A percentile compares a stretch with the other conserved stretches of the same genome.
Conservation (phyloP, 2,888 invertebrate genomes). For the Drosophila koepferae region DNA sequence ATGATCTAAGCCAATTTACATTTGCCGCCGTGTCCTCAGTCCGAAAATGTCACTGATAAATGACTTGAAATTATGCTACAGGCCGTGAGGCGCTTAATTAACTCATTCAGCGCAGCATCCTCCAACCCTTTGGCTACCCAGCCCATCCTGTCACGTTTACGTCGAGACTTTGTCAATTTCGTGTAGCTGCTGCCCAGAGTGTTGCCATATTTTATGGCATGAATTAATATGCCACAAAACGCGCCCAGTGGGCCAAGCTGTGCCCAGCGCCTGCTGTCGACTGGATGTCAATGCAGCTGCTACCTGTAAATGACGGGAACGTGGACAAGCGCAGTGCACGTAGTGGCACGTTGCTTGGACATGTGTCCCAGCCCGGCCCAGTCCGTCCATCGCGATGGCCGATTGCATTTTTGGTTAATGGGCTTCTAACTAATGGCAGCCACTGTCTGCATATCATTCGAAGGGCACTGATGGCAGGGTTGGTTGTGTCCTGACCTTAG, state of each 20-base stretch:
- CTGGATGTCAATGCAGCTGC: conserved; percentile 71
- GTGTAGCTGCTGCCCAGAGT: conserved; percentile 31
- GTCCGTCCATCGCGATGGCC: not conserved
- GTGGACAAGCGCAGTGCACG: conserved; percentile 16
- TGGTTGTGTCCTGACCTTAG: not conserved
- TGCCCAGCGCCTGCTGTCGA: conserved; percentile 15
- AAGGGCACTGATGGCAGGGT: not conserved
- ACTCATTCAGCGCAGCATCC: conserved; percentile 75
- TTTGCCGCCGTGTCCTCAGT: conserved; percentile 60
- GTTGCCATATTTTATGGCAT: conserved; percentile 72
- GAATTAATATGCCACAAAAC: conserved; percentile 68
- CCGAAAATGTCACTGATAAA: conserved; percentile 82
- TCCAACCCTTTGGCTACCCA: not conserved
- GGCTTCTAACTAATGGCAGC: conserved; percentile 65
- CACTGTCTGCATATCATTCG: conserved; percentile 47
- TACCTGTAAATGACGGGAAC: conserved; percentile 68
- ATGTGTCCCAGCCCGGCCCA: conserved; percentile 35
- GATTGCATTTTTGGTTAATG: conserved; percentile 74
- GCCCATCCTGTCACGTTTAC: conserved; percentile 10
- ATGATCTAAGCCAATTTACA: conserved; percentile 61
- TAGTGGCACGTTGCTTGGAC: conserved; percentile 26
- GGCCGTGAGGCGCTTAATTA: conserved; percentile 83
- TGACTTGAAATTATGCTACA: conserved; percentile 83
- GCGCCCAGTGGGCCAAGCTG: conserved; percentile 22
- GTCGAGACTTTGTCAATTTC: conserved; percentile 51